Conservation (phyloP, 2,797 vertebrate species). For the Cossypha polioptera region DNA sequence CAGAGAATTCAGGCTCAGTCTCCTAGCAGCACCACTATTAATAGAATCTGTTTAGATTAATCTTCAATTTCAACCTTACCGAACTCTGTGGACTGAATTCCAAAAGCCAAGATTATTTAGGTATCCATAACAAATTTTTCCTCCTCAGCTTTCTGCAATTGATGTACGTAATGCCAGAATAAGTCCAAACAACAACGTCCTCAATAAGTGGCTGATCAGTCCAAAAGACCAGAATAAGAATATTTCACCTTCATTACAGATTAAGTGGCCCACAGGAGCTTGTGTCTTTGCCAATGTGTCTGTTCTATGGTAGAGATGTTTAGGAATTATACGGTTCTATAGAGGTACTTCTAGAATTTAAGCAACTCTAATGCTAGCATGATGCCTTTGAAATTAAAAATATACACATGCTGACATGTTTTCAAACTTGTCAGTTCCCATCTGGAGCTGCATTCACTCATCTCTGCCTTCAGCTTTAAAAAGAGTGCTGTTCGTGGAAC, state of each 20-base stretch:
- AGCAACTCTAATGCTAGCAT: background rate
- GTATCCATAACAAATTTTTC: background rate
- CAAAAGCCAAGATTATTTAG: background rate
- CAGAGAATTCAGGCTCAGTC: constrained; percentile 57
- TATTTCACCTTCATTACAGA: background rate
- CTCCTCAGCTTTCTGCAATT: background rate
- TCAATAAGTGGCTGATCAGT: background rate
- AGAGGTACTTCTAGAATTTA: constrained; percentile 1
- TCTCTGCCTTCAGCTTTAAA: constrained; percentile 22
- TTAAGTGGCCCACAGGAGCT: background rate
- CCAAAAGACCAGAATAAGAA: background rate
- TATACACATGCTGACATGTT: constrained; percentile 61
- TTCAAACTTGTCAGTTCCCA: constrained; percentile 63
- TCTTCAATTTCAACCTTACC: constrained; percentile 59
- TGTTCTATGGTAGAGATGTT: background rate
- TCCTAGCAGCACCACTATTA: constrained; percentile 73
- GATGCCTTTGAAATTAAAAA: constrained; percentile 63
- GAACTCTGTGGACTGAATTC: constrained; percentile 44
- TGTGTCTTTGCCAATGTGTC: background rate
- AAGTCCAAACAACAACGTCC: background rate
- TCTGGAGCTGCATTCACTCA: constrained; percentile 37
- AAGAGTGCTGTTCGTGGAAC: background rate
- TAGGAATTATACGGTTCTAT: background rate
- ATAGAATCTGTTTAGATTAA: constrained; percentile 66
- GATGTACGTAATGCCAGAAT: background rate